A percentile compares a stretch with the other conserved stretches of the same genome.
Evolutionary conservation across 2,888 invertebrate genomes (phyloP).

Genomic region (Chromoteleia sp.): DNA sequence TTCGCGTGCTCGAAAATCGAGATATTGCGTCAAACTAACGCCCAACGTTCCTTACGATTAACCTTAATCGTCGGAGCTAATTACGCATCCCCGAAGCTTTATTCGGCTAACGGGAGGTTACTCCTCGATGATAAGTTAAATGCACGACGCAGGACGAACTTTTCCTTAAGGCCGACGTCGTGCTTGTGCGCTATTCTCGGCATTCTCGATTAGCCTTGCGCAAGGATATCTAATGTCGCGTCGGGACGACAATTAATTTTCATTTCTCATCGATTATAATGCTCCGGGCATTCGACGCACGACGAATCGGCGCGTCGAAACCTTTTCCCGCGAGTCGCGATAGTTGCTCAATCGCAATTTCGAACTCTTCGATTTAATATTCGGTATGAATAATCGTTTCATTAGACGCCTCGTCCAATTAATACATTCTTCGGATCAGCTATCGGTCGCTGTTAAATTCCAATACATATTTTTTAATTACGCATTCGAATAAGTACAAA

Average conservation of each 20-base stretch:
- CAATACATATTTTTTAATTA: too few species aligned
- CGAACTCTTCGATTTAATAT: constrained; percentile 7
- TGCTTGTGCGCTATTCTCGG: constrained; percentile 66
- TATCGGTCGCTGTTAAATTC: too few species aligned
- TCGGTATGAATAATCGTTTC: neutral
- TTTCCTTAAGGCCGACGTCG: constrained; percentile 61
- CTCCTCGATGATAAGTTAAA: constrained; percentile 64
- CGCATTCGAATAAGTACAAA: too few species aligned
- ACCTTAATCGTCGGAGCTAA: constrained; percentile 75
- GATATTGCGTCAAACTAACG: constrained; percentile 15
- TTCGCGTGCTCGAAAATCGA: neutral
- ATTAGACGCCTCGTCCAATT: too few species aligned
- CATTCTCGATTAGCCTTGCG: constrained; percentile 75
- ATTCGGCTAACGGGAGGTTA: constrained; percentile 71
- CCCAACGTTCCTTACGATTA: constrained; percentile 68
- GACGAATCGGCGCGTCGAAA: constrained; percentile 40
- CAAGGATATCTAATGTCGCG: constrained; percentile 70
- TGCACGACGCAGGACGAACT: constrained; percentile 65
- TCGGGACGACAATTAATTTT: constrained; percentile 77
- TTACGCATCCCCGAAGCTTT: constrained; percentile 71
- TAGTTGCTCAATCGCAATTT: constrained; percentile 37
- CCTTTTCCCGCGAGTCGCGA: constrained; percentile 17
- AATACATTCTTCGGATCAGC: too few species aligned
- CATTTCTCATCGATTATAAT: constrained; percentile 77
- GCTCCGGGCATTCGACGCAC: constrained; percentile 38